phyloP scores from a whole-genome alignment of 2,888 invertebrate species.

The Spilosoma lubricipeda region DNA sequence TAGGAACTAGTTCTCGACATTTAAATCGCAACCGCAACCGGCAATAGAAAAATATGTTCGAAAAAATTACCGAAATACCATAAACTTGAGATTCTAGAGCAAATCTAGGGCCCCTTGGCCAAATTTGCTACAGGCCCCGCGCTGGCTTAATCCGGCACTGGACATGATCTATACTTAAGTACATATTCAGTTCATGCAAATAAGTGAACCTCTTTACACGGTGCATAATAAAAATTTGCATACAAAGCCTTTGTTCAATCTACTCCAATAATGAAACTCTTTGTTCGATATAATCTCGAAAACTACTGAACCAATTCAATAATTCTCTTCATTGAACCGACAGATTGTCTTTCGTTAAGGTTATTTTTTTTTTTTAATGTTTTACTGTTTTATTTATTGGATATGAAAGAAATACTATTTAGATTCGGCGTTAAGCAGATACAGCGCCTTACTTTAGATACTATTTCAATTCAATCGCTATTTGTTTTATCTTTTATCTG shows the following conservation, averaged over 20 bases:
- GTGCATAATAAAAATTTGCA: conserved; percentile 48
- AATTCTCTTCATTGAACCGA: conserved; percentile 25
- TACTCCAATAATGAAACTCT: conserved; percentile 33
- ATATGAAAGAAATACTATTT: neutral
- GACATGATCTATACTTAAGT: conserved; percentile 23
- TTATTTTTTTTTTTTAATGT: neutral
- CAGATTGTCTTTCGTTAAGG: conserved; percentile 1
- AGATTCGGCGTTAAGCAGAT: neutral
- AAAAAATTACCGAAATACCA: too few species aligned
- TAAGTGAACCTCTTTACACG: conserved; percentile 30
- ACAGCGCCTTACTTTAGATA: neutral
- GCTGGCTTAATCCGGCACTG: too few species aligned
- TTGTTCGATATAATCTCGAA: conserved; percentile 37
- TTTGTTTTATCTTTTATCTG: neutral
- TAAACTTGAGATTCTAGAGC: too few species aligned
- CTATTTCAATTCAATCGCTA: neutral
- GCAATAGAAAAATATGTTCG: too few species aligned
- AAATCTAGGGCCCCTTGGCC: too few species aligned
- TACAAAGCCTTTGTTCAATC: conserved; percentile 44
- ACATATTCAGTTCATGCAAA: conserved; percentile 49
- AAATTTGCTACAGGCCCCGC: too few species aligned
- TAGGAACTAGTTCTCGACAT: too few species aligned
- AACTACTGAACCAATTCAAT: conserved; percentile 40
- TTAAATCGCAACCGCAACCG: too few species aligned
- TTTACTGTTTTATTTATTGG: conserved; percentile 1